Base-by-base conservation (phyloP, 2,888 invertebrate species). In the Drosophila robusta region DNA sequence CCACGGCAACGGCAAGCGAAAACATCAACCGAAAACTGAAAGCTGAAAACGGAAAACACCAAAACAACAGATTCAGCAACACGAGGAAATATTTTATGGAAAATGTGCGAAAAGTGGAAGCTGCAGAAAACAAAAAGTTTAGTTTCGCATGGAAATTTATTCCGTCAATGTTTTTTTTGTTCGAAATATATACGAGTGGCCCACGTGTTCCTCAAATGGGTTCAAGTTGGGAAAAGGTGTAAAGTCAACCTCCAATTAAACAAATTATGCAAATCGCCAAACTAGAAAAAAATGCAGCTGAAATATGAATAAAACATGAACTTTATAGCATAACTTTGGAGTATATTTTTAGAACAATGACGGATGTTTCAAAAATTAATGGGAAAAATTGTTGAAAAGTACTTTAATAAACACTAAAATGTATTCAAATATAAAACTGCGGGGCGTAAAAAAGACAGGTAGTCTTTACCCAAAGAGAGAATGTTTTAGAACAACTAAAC, bases 201-300 rank as follows among this genome's bases (percentile, higher is more conserved):
- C 12, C 16, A 12, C 3, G 51, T 26, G 39, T n/a, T 39, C 5
- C 39, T 3, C 29, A 51, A 51, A 51, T 54, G 14, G n/a, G 26
- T 58, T 36, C 16, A 39, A 47, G 36, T 38, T 14, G 29, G n/a
- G 11, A 18, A 38, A 57, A 68, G 39, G 45, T 47, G 39, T 32
- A 9, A 54, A 50, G 39, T 65, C 49, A 68, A 57, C 52, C 51
- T 49, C 61, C 22, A 75, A 63, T 66, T 63, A 63, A 55, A 44
- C 38, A 58, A 72, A 72, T 52, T 39, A 60, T 60, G n/a, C 39
- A 34, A 8, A 44, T 29, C 9, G 29, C 8, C 9, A 34, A 34
- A 12, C 34, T 34, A 34, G 29, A 34, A 34, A 34, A 29, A 29
- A 34, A 5, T 34, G 32, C 24, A 9, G 18, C 16, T 9, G 34